Conservation (phyloP, 2,797 vertebrate species). For the Melanogrammus aeglefinus region DNA sequence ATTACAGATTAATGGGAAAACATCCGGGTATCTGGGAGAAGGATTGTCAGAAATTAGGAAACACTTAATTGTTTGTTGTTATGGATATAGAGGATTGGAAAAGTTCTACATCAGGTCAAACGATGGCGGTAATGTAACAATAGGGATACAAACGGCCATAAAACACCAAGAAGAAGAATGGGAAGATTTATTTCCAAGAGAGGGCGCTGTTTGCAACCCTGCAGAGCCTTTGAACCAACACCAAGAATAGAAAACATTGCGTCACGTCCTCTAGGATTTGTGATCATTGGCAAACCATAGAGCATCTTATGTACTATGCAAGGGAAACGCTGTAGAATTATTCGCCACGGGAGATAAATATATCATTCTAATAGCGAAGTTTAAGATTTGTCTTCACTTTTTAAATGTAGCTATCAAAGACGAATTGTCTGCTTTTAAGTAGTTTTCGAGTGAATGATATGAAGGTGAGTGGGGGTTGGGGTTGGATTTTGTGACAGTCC, state of each 20-base stretch:
- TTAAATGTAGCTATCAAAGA: slow-evolving; percentile 5
- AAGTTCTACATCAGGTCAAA: background rate
- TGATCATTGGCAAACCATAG: background rate
- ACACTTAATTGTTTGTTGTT: background rate
- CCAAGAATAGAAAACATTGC: background rate
- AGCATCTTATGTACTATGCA: background rate
- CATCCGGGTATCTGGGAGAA: background rate
- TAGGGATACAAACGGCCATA: background rate
- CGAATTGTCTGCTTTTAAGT: background rate
- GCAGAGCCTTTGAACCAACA: background rate
- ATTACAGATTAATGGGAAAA: background rate
- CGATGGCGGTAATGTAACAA: background rate
- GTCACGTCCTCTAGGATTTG: background rate
- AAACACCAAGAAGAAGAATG: background rate
- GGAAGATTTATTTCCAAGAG: background rate
- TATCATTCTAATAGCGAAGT: background rate
- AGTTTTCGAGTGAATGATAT: background rate
- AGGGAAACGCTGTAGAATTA: background rate
- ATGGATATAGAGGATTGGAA: background rate
- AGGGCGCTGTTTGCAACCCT: background rate
- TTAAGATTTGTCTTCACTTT: background rate
- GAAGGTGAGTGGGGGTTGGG: slow-evolving; percentile 3
- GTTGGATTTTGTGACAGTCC: background rate
- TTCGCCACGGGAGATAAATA: background rate
- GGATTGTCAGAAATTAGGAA: background rate